Percentiles rank a stretch among this genome's conserved stretches.
These are phyloP conservation scores for Sebastes taczanowskii DNA, from an alignment of 2,797 vertebrate species.

Conservation along the genomic window DNA sequence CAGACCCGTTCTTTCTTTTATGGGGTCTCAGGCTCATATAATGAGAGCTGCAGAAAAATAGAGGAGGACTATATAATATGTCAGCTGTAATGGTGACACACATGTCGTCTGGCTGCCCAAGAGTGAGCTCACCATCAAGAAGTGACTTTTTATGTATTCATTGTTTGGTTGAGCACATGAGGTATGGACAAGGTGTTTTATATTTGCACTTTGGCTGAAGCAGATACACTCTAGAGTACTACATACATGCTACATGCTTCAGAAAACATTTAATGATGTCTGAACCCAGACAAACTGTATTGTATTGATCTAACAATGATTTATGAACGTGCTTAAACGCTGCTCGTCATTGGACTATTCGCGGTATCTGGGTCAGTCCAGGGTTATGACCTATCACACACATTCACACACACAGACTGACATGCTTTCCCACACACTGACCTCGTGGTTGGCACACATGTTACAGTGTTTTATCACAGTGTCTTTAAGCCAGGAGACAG, in stretches of 20 bases:
- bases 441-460: constrained; percentile 47
- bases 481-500: constrained; percentile 57
- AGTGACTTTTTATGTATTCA: not conserved
- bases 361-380: constrained; percentile 10
- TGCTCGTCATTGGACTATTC: constrained; percentile 13
- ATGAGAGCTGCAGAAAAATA: constrained; percentile 37
- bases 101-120: constrained; percentile 32
- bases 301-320: constrained; percentile 35
- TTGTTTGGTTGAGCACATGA: not conserved
- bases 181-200: not conserved
- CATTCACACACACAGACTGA: constrained; percentile 32
- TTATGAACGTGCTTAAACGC: constrained; percentile 35
- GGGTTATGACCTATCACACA: constrained; percentile 39
- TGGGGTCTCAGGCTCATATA: constrained; percentile 34
- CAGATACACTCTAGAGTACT: not conserved
- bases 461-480: constrained; percentile 52
- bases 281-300: not conserved
- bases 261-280: not conserved
- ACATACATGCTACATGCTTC: not conserved
- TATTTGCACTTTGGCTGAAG: not conserved
- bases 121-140: constrained; percentile 13
- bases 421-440: constrained; percentile 63
- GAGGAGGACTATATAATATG: not conserved
- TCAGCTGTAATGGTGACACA: constrained; percentile 23
- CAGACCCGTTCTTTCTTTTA: constrained; percentile 50